Conservation (phyloP, 2,888 invertebrate species). For the Sarcophaga subvicina region DNA sequence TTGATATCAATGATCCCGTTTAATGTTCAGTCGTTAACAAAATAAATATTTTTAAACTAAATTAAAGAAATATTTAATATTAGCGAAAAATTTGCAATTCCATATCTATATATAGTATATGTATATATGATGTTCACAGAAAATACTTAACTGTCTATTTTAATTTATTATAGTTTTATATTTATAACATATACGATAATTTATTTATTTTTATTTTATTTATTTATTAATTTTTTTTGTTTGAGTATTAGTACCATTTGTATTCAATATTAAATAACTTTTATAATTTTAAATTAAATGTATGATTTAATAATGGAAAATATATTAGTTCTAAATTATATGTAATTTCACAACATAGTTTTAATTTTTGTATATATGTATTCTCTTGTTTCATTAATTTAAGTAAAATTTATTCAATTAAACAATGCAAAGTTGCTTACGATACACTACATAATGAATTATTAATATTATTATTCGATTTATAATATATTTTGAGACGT, state of each 20-base stretch:
- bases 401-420: slow-evolving; percentile 23
- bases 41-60: neutral
- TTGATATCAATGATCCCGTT: slow-evolving; percentile 35
- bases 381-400: slow-evolving; percentile 50
- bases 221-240: slow-evolving; percentile 35
- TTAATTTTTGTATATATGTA: slow-evolving; percentile 46
- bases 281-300: slow-evolving; percentile 42
- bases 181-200: neutral
- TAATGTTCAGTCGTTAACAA: slow-evolving; percentile 21
- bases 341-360: slow-evolving; percentile 64
- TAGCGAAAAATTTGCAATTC: slow-evolving; percentile 27
- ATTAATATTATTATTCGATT: slow-evolving; percentile 17
- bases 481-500: neutral
- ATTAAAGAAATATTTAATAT: neutral
- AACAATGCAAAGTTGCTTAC: slow-evolving; percentile 51
- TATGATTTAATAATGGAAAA: slow-evolving; percentile 40
- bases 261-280: slow-evolving; percentile 27
- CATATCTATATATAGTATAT: neutral
- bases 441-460: slow-evolving; percentile 36
- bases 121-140: too few relatives aligned
- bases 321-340: slow-evolving; percentile 58
- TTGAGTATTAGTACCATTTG: slow-evolving; percentile 60
- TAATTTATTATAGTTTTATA: neutral
- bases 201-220: slow-evolving; percentile 30
- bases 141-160: too few relatives aligned